A percentile compares a stretch with the other conserved stretches of the same genome.
Evolutionary conservation across 2,113 vertebrate genomes (phyloP).

Genomic region (Benitochromis conjunctus): DNA sequence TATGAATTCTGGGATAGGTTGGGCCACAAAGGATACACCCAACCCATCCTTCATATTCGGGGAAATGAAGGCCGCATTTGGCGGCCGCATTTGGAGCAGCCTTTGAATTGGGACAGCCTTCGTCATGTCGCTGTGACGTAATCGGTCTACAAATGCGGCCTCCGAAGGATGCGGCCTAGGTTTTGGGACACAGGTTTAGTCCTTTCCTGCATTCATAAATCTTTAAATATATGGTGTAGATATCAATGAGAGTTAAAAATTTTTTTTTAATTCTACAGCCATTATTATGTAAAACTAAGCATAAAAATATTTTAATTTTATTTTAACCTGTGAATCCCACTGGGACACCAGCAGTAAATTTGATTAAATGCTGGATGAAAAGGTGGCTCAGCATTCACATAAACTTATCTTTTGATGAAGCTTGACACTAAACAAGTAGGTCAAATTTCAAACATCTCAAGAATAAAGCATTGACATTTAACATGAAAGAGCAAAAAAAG

Average conservation of each 20-base stretch:
- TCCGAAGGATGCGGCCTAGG: too few relatives aligned
- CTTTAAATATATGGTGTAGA: background rate
- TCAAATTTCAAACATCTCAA: background rate
- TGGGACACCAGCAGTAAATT: background rate
- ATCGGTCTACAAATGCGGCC: too few relatives aligned
- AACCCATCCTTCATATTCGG: too few relatives aligned
- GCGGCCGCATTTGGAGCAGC: too few relatives aligned
- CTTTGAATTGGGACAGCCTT: too few relatives aligned
- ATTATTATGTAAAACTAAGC: rapidly evolving
- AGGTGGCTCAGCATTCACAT: background rate
- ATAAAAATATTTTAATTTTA: background rate
- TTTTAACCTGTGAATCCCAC: background rate
- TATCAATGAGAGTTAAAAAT: background rate
- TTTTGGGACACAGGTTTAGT: too few relatives aligned
- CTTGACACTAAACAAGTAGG: background rate
- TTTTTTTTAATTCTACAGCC: background rate
- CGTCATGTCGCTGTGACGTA: too few relatives aligned
- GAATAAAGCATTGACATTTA: background rate
- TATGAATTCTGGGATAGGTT: too few relatives aligned
- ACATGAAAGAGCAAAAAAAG: background rate
- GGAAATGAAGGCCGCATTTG: too few relatives aligned
- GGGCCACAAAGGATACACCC: too few relatives aligned
- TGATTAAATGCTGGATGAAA: background rate
- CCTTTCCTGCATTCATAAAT: background rate
- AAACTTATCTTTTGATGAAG: background rate